Evolutionary conservation across 2,797 vertebrate genomes (phyloP), one percentile per base, ranked within the genome.

Genomic region (Discoglossus pictus): DNA sequence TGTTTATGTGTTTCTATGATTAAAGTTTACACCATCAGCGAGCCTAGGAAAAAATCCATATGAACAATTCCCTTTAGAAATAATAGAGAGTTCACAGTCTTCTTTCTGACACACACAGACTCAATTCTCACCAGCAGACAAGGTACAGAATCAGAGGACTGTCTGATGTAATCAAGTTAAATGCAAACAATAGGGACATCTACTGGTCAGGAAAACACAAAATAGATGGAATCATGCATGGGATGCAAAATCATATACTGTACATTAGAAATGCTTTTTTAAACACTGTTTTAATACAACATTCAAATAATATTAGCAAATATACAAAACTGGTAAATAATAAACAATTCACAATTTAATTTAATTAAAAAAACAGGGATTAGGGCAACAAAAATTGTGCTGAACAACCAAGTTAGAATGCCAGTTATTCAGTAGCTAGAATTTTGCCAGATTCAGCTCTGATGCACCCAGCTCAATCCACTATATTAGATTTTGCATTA

Each of bases 111-210:
- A 73, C 48, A 67, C 55, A 52, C 52, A 59, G 67, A 74, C 44
- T 15, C 15, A 18, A 48, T 61, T 72, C 73, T 75, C 65, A 55
- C 56, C 40, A 65, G 53, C 56, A 69, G 18, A 31, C 43, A 5
- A 61, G 72, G 46, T 38, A 36, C 50, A 56, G 72, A 54, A 63
- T 59, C 65, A 52, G 53, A 36, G 25, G n/a, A 20, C 47, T 70
- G 51, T 62, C 64, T 31, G 13, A 16, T 1, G 0, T 1, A 1
- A 39, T 70, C 63, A 62, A 25, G 0, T 1, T 48, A 63, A 66
- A 70, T 1, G 1, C 16, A 73, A 1, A 0, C 51, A 73, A 75
- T 47, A 69, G 80, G 73, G 75, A 74, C 74, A 76, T 74, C 75
- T 78, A 42, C 74, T 59, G 75, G 79, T 68, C 64, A 61, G 73